These are phyloP conservation scores for Salminus brasiliensis DNA, from an alignment of 2,113 vertebrate genomes.

Conservation along the genomic window DNA sequence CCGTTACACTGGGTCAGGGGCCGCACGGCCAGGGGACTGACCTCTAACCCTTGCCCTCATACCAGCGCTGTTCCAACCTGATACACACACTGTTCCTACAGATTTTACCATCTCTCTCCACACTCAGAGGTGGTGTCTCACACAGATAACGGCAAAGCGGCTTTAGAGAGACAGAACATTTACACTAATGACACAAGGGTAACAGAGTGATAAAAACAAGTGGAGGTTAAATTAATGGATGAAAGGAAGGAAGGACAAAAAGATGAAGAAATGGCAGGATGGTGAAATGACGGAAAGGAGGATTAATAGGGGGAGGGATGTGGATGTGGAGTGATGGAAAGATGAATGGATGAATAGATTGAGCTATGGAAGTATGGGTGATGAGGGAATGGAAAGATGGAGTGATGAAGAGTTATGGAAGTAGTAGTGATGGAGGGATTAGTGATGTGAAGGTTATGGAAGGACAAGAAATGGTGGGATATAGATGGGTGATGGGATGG, in stretches of 20 bases:
- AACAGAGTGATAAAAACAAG: too few relatives aligned
- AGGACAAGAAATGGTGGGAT: too few relatives aligned
- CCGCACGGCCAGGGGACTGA: constrained; percentile 83
- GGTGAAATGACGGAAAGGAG: neutral
- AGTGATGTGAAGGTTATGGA: too few relatives aligned
- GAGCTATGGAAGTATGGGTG: too few relatives aligned
- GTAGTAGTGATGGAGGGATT: too few relatives aligned
- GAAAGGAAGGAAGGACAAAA: neutral
- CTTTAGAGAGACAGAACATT: neutral
- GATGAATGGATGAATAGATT: constrained; percentile 29
- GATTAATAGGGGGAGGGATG: neutral
- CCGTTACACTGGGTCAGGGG: constrained; percentile 90
- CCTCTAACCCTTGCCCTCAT: constrained; percentile 93
- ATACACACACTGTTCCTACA: too few relatives aligned
- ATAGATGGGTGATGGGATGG: too few relatives aligned
- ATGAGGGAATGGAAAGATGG: too few relatives aligned
- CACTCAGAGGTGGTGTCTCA: neutral
- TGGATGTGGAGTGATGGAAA: neutral
- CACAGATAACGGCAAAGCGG: too few relatives aligned
- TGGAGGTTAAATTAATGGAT: neutral
- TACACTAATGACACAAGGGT: constrained; percentile 2
- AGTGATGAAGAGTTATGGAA: constrained; percentile 10
- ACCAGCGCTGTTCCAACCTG: constrained; percentile 83
- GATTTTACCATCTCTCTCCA: constrained; percentile 29
- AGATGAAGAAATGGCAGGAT: too few relatives aligned